Evolutionary conservation across 2,888 invertebrate species (phyloP).

Genomic region (Agrotis segetum): DNA sequence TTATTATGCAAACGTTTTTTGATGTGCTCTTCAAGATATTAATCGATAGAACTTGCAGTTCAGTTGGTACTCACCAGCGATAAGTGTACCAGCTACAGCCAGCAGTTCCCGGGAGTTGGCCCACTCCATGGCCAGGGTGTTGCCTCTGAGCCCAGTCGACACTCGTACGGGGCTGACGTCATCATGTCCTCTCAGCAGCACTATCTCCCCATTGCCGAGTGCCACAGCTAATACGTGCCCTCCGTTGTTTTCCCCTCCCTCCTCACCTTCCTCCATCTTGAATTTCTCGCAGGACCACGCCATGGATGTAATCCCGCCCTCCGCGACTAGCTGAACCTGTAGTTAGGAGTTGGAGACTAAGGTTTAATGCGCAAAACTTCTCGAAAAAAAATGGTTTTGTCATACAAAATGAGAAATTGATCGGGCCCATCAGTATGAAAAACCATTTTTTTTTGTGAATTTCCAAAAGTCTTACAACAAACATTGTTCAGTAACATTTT

Average conservation of each 20-base stretch:
- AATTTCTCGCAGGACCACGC: conserved; percentile 99
- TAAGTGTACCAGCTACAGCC: conserved; percentile 96
- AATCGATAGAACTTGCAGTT: not conserved
- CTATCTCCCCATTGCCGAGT: conserved; percentile 96
- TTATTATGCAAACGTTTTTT: no score
- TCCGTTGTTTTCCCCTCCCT: conserved; percentile 91
- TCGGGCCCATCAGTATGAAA: no score
- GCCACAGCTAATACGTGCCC: conserved; percentile 96
- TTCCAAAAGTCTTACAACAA: no score
- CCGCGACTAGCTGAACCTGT: conserved; percentile 95
- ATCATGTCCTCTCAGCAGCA: conserved; percentile 97
- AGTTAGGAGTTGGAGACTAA: not conserved
- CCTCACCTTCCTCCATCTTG: conserved; percentile 98
- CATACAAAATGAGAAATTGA: no score
- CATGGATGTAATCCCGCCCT: conserved; percentile 97
- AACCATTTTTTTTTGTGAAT: no score
- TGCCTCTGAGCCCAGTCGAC: conserved; percentile 95
- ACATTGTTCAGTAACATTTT: no score
- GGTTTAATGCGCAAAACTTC: no score
- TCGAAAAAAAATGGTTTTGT: no score
- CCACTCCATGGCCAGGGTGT: conserved; percentile 98
- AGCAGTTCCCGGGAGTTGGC: conserved; percentile 98
- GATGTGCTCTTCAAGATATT: no score
- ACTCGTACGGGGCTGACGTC: conserved; percentile 97
- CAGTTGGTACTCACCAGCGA: conserved; percentile 78